Conservation (phyloP, 2,797 vertebrate species). For the Arrhamphus sclerolepis region DNA sequence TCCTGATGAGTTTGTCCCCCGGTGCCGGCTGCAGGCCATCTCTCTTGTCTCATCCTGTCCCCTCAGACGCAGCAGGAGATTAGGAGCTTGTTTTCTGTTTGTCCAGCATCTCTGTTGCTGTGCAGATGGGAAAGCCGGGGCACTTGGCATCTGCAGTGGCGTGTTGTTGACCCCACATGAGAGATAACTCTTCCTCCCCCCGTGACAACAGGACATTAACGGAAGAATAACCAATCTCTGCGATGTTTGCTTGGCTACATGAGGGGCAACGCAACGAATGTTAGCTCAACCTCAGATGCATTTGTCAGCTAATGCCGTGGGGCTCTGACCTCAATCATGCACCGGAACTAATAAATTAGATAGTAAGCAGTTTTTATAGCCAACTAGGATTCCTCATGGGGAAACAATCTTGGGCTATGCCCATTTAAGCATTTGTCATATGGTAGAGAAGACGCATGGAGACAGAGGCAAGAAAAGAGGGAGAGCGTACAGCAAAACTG, state of each 20-base stretch:
- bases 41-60: constrained; percentile 67
- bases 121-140: constrained; percentile 65
- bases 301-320: constrained; percentile 58
- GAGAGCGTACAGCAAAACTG: constrained; percentile 7
- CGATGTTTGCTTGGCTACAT: constrained; percentile 34
- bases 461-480: constrained; percentile 12
- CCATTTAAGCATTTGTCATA: constrained; percentile 78
- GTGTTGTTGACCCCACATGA: constrained; percentile 57
- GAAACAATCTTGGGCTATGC: constrained; percentile 73
- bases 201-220: constrained; percentile 68
- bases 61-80: constrained; percentile 72
- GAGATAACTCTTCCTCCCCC: constrained; percentile 61
- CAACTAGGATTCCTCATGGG: constrained; percentile 58
- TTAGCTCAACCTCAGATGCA: constrained; percentile 50
- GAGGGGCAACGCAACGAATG: constrained; percentile 34
- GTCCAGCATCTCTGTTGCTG: constrained; percentile 71
- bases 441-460: constrained; percentile 30
- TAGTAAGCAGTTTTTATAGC: constrained; percentile 70
- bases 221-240: constrained; percentile 64
- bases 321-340: constrained; percentile 73
- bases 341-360: constrained; percentile 77
- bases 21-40: constrained; percentile 62
- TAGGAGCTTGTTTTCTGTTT: constrained; percentile 76
- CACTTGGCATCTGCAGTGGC: constrained; percentile 57
- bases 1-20: constrained; percentile 74